phyloP scores from a whole-genome alignment of 1,140 invertebrate species.

The Sycophaga agraensis region DNA sequence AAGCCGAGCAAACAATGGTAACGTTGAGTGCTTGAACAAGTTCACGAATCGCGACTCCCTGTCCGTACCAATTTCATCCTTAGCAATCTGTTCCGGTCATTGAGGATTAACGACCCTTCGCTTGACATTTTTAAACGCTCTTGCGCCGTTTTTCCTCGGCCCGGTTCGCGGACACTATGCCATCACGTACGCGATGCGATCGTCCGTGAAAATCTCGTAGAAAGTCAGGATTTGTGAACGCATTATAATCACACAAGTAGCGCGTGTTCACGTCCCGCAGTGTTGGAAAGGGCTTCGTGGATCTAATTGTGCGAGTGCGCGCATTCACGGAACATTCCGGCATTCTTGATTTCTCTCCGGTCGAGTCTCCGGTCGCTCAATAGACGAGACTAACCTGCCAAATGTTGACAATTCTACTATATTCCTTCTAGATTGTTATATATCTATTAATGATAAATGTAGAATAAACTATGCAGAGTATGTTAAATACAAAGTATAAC shows the following conservation, averaged over 20 bases:
- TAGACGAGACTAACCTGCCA: no score
- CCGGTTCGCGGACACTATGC: no score
- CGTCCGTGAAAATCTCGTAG: slow-evolving; percentile 18
- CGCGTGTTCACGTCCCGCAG: no score
- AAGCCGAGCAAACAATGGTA: slow-evolving; percentile 19
- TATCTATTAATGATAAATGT: no score
- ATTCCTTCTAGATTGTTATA: no score
- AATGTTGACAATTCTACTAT: no score
- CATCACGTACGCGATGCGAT: not conserved
- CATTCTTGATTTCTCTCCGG: not conserved
- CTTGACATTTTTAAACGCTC: slow-evolving; percentile 28
- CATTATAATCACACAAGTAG: not conserved
- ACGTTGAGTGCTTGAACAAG: no score
- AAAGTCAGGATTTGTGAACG: not conserved
- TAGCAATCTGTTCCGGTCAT: slow-evolving; percentile 27
- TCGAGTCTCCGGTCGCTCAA: no score
- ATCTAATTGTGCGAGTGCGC: not conserved
- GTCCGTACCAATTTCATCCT: slow-evolving; percentile 19
- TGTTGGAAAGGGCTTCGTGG: not conserved
- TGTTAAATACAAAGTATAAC: no score
- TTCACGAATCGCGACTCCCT: no score
- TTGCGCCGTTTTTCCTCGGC: not conserved
- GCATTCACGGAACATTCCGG: not conserved
- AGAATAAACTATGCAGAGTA: no score
- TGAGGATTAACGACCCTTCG: slow-evolving; percentile 35